These are phyloP conservation scores for Sinocyclocheilus rhinocerous DNA, from an alignment of 2,113 vertebrate genomes.

Conservation along the genomic window DNA sequence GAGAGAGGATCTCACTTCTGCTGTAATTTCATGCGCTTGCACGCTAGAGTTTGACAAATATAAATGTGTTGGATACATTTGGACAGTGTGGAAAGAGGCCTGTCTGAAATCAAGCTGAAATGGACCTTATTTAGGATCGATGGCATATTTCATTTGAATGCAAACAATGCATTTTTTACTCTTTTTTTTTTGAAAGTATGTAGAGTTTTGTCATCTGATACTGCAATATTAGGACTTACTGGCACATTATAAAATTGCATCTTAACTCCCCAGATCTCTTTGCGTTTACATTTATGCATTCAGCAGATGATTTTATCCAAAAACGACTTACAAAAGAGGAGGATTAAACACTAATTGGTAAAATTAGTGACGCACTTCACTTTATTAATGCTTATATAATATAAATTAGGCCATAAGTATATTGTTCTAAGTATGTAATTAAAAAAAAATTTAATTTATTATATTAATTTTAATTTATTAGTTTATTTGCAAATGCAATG, in stretches of 20 bases:
- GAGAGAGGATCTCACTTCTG: neutral
- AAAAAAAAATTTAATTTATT: too few relatives aligned
- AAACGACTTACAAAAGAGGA: neutral
- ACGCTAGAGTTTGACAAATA: neutral
- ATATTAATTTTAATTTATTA: too few relatives aligned
- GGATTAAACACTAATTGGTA: too few relatives aligned
- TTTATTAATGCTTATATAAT: too few relatives aligned
- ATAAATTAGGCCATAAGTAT: too few relatives aligned
- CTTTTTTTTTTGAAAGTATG: neutral
- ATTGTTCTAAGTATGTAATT: too few relatives aligned
- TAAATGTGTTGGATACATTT: neutral
- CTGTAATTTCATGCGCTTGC: neutral
- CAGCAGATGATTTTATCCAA: slow-evolving; percentile 23
- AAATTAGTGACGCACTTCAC: too few relatives aligned
- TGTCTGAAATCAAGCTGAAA: neutral
- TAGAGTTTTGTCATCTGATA: neutral
- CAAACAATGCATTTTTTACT: neutral
- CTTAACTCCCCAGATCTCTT: neutral
- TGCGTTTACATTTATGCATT: neutral
- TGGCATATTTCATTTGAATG: neutral
- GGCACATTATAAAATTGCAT: neutral
- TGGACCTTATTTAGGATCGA: neutral
- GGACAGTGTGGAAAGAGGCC: neutral
- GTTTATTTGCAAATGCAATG: too few relatives aligned
- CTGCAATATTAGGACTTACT: neutral